phyloP scores from a whole-genome alignment of 2,888 invertebrate species.

The Poecilus cupreus region DNA sequence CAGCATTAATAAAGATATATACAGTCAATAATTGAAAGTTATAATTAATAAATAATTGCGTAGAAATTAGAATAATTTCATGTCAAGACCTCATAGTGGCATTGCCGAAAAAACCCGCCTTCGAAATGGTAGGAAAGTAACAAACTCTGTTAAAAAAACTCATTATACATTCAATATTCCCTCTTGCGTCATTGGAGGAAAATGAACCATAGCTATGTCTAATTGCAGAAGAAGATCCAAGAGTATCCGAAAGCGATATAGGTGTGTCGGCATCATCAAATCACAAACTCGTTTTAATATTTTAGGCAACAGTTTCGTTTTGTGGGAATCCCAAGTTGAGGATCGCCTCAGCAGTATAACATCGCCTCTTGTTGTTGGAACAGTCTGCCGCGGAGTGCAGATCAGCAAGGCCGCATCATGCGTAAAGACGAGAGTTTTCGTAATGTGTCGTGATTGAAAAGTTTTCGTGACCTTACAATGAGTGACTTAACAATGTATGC shows the following conservation, averaged over 20 bases:
- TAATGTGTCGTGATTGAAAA: neutral
- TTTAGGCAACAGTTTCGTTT: slow-evolving; percentile 6
- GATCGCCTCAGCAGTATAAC: neutral
- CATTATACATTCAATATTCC: neutral
- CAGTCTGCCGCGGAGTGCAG: neutral
- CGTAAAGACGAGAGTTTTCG: neutral
- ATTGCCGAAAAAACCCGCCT: neutral
- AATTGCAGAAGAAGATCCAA: neutral
- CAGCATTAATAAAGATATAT: neutral
- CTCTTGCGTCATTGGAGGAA: neutral
- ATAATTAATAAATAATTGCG: neutral
- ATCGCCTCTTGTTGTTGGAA: neutral
- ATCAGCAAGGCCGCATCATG: neutral
- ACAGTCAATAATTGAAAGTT: neutral
- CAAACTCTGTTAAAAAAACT: no score
- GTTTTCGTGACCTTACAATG: neutral
- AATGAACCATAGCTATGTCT: neutral
- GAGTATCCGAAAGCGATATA: neutral
- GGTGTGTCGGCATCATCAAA: neutral
- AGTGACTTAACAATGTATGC: neutral
- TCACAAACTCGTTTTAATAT: neutral
- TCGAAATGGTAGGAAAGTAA: no score
- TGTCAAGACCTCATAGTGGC: neutral
- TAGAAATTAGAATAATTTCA: neutral
- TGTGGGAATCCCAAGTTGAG: slow-evolving; percentile 22